Evolutionary conservation across 2,797 vertebrate genomes (phyloP), one percentile per base, ranked within the genome.

Genomic region (Harpagifer antarcticus): DNA sequence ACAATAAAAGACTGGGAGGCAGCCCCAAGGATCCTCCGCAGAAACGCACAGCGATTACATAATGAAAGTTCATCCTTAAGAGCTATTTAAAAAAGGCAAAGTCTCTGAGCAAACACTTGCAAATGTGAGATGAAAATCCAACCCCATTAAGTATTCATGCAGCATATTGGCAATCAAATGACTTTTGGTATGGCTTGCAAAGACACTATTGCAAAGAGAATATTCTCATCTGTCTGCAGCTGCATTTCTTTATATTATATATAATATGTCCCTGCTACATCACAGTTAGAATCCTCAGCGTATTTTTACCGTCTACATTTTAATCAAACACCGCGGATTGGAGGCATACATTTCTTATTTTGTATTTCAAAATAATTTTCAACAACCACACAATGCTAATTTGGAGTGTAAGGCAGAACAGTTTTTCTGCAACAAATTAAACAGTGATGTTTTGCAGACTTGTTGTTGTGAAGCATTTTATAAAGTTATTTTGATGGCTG

Each of bases 61-160:
- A 91, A 89, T 65, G 69, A 74, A 74, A 48, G 78, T 81, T 90
- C 84, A 76, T 81, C 83, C 58, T 84, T 82, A 89, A 87, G 68
- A 83, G 82, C 81, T 76, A 76, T 86, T 90, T 87, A 81, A 88
- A 88, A 83, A 86, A 69, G 43, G 17, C 43, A 82, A 77, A 74
- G 74, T 82, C 77, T 91, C 76, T 37, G 71, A 82, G 86, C 84
- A 90, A 91, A 91, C 82, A 87, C 69, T 81, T 63, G 61, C 60
- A 61, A 82, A 79, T 42, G 60, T 49, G 76, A 81, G 76, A 61
- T 75, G 69, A 82, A 84, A 89, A 86, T 70, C 67, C 59, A 74
- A 66, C 43, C 72, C 31, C 71, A 91, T 91, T 80, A 88, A 91
- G 54, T 82, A 90, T 94, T 91, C 81, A 93, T 90, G 86, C 73